These are phyloP conservation scores for Mastigias papua DNA, from an alignment of 30 jellyfish, hydroid and myxozoan genomes.

Conservation along the genomic window DNA sequence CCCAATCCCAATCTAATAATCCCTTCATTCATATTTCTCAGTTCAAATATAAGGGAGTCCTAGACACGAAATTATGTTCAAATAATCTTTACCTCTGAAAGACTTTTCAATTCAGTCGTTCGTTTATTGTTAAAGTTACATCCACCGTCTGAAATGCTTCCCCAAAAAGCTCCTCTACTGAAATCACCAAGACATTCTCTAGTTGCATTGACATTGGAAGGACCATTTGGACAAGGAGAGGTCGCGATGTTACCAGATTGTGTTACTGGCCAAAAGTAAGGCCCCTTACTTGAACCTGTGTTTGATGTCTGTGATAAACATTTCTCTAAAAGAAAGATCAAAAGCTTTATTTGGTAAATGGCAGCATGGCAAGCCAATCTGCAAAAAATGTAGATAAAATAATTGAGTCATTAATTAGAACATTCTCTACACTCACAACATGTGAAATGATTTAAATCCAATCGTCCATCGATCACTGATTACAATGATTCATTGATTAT, in stretches of 20 bases:
- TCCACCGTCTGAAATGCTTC: conserved; percentile 9
- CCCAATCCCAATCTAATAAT: no score
- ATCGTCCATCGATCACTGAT: no score
- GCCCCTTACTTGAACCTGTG: conserved; percentile 46
- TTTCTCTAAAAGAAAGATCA: conserved; percentile 7
- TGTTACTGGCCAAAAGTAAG: conserved; percentile 50
- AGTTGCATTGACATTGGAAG: conserved; percentile 37
- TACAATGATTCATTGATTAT: no score
- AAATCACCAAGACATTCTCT: conserved; percentile 41
- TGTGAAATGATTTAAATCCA: no score
- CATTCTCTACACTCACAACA: no score
- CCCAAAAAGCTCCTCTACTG: conserved; percentile 34
- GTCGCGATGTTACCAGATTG: conserved; percentile 15
- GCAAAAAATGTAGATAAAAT: background rate
- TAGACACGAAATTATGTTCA: no score
- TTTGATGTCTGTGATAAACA: conserved; percentile 49
- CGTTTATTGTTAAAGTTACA: conserved; percentile 37
- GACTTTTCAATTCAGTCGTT: conserved; percentile 14
- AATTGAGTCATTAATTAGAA: no score
- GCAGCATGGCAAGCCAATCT: background rate
- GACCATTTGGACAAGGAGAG: conserved; percentile 58
- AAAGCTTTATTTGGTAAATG: background rate
- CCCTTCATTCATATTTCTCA: no score
- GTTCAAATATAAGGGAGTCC: no score
- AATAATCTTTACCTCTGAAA: conserved; percentile 70